phyloP scores from a whole-genome alignment of 2,113 vertebrate species.

The Sorex fumeus region DNA sequence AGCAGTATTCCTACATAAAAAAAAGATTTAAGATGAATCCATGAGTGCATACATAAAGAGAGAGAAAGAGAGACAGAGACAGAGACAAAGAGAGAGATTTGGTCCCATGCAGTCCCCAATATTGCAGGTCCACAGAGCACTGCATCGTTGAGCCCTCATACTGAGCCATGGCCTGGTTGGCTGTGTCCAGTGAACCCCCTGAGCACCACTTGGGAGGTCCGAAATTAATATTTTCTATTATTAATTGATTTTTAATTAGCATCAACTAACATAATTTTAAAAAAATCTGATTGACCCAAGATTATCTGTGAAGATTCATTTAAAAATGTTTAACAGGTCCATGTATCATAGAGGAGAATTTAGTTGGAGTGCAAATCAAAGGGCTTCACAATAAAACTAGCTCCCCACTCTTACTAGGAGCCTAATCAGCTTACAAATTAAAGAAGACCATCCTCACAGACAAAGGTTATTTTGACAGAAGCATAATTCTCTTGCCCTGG shows the following conservation, averaged over 20 bases:
- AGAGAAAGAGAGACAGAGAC: too few relatives aligned
- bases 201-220: too few relatives aligned
- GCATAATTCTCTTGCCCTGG: slow-evolving; percentile 63
- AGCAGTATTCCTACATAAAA: too few relatives aligned
- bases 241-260: not conserved
- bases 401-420: slow-evolving; percentile 4
- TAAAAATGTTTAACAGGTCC: slow-evolving; percentile 5
- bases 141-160: too few relatives aligned
- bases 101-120: too few relatives aligned
- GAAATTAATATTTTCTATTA: not conserved
- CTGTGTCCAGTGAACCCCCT: too few relatives aligned
- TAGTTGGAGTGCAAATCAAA: slow-evolving; percentile 2
- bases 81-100: too few relatives aligned
- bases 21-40: too few relatives aligned
- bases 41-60: too few relatives aligned
- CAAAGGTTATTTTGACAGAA: slow-evolving; percentile 74
- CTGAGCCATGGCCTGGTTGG: too few relatives aligned
- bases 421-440: slow-evolving; percentile 70
- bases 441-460: slow-evolving; percentile 68
- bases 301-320: slow-evolving; percentile 21
- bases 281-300: not conserved
- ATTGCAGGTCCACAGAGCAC: too few relatives aligned
- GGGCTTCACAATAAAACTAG: slow-evolving; percentile 54
- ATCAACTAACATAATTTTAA: not conserved
- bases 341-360: slow-evolving; percentile 1